These are phyloP conservation scores for Crotalus horridus DNA, from an alignment of 2,113 vertebrate species.

Conservation along the genomic window DNA sequence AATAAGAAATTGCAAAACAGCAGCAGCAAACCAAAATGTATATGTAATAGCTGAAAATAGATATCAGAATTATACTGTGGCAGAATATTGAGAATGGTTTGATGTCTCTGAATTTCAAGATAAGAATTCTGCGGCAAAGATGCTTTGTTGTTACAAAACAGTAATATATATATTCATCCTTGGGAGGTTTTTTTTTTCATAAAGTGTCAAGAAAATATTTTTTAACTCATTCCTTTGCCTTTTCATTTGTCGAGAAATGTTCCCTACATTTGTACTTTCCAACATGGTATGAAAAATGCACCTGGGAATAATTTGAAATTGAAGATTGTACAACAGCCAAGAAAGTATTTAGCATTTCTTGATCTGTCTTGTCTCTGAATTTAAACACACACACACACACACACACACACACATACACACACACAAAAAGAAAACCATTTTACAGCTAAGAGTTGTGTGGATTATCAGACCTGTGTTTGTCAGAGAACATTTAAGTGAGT, in stretches of 20 bases:
- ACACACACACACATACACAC: not conserved
- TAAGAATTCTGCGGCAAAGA: not conserved
- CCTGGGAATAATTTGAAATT: not conserved
- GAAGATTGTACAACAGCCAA: not conserved
- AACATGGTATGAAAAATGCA: not conserved
- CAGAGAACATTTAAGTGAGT: not conserved
- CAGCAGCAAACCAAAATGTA: not conserved
- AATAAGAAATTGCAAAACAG: not conserved
- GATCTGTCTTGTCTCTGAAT: not conserved
- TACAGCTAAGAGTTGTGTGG: not conserved
- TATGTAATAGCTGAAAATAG: not conserved
- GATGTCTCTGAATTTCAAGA: not conserved
- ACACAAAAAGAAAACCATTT: not conserved
- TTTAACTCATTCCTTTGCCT: not conserved
- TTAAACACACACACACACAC: not conserved
- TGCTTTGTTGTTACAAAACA: not conserved
- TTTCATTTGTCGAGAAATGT: not conserved
- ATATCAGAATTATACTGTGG: not conserved
- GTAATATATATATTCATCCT: not conserved
- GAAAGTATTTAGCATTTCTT: not conserved
- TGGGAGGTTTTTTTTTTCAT: not conserved
- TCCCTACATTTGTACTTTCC: not conserved
- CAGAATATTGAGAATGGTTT: not conserved
- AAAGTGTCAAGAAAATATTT: not conserved
- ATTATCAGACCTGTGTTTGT: not conserved